Base-by-base conservation (phyloP, 2,797 vertebrate species). In the Miichthys miiuy region DNA sequence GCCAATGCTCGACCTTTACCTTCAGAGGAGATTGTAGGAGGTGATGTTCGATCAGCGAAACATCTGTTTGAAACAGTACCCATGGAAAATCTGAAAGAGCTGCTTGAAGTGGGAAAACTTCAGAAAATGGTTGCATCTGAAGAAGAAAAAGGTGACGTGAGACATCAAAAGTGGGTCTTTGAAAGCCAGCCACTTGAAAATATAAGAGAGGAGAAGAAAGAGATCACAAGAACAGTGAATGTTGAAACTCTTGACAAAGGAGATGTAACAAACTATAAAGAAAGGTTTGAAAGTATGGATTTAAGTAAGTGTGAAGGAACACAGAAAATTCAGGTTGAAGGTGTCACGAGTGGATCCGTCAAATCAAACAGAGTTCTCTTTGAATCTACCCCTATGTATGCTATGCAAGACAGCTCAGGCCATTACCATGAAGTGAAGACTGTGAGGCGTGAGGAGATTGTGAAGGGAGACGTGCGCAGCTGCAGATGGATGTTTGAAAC, bases 401-500 rank as follows among this genome's bases (percentile, higher is more conserved):
- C 97, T 0, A 96, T 99, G 91, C 96, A 97, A 79, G 97, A 99
- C 92, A 96, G 95, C 82, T 94, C 95, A 47, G 97, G 97, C 23
- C 95, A 97, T 79, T 99, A 97, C 85, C 97, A 99, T 34, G 95
- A 98, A 90, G 96, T 99, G 47, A 97, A 90, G 93, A 98, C 97
- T 0, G 96, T 99, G 60, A 95, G 96, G 58, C 96, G 97, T 65
- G 97, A 99, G 85, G 97, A 99, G 94, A 92, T 99, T 52, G 93
- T 97, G 42, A 97, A 96, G 87, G 97, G 97, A 30, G 96, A 98
- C 12, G 97, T 98, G 20, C 93, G 90, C 82, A 97, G 96, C 82
- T 98, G 96, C 81, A 95, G 96, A 69, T 99, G 97, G 97, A 97
- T 98, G 94, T 99, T 99, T 92, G 97, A 99, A 93, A 99, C 97